A percentile compares a stretch with the other conserved stretches of the same genome.
These are phyloP conservation scores for Drosophila merina DNA, from an alignment of 2,888 invertebrate species.

Conservation along the genomic window DNA sequence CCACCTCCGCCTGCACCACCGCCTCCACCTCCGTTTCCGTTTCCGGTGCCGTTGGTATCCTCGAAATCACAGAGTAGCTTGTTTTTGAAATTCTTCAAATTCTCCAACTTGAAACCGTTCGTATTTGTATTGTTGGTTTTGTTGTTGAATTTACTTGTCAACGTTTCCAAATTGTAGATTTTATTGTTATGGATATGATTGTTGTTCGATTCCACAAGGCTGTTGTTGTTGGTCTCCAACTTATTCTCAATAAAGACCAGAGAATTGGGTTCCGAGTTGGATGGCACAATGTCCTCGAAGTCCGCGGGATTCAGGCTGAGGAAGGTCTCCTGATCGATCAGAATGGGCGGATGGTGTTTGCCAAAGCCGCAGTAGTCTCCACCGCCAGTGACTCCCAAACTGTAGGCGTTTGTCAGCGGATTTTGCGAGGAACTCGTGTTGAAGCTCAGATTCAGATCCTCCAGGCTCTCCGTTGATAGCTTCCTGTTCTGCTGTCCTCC, in stretches of 20 bases:
- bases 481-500: conserved; percentile 75
- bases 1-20: conserved; percentile 20
- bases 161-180: conserved; percentile 80
- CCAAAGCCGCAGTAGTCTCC: conserved; percentile 55
- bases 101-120: conserved; percentile 83
- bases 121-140: conserved; percentile 83
- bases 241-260: conserved; percentile 83
- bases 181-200: conserved; percentile 44
- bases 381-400: conserved; percentile 57
- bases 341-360: conserved; percentile 79
- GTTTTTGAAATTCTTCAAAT: conserved; percentile 84
- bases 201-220: conserved; percentile 56
- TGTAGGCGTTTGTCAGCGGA: conserved; percentile 71
- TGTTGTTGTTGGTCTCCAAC: conserved; percentile 65
- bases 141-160: conserved; percentile 82
- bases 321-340: conserved; percentile 84
- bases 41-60: conserved; percentile 51
- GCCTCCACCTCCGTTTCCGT: conserved; percentile 23
- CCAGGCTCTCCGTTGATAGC: conserved; percentile 81
- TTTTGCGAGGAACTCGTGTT: conserved; percentile 74
- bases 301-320: conserved; percentile 84
- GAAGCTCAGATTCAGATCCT: conserved; percentile 83
- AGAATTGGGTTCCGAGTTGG: conserved; percentile 81
- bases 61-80: conserved; percentile 83
- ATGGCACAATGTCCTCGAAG: conserved; percentile 82